These are phyloP conservation scores for Mesoligia furuncula DNA, from an alignment of 2,888 invertebrate species.

Conservation along the genomic window DNA sequence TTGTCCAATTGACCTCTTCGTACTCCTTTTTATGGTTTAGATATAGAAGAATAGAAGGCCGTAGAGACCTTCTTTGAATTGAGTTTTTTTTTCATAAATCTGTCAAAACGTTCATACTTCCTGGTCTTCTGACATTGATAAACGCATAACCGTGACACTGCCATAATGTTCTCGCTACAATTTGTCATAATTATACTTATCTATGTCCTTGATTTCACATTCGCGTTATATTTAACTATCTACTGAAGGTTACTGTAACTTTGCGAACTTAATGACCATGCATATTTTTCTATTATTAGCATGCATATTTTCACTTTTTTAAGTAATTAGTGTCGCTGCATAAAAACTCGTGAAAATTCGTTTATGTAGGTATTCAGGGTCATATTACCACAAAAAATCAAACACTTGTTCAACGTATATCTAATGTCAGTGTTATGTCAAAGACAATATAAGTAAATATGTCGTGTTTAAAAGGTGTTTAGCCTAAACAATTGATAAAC, in stretches of 20 bases:
- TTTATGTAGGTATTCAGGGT: neutral
- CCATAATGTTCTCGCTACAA: conserved; percentile 1
- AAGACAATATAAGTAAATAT: too few species aligned
- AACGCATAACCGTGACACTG: conserved; percentile 3
- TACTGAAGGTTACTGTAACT: conserved; percentile 28
- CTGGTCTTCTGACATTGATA: conserved; percentile 1
- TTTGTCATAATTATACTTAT: conserved; percentile 31
- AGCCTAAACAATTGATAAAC: too few species aligned
- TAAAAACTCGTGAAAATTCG: neutral
- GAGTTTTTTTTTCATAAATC: neutral
- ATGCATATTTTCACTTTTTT: conserved; percentile 9
- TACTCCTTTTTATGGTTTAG: neutral
- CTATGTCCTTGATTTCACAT: conserved; percentile 34
- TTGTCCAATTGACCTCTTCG: neutral
- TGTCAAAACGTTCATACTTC: conserved; percentile 9
- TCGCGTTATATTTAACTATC: neutral
- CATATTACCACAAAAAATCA: too few species aligned
- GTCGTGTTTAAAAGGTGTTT: too few species aligned
- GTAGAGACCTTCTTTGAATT: neutral
- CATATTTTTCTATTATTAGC: conserved; percentile 11
- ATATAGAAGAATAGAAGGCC: neutral
- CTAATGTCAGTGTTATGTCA: too few species aligned
- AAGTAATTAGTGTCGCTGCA: neutral
- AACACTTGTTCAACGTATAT: too few species aligned
- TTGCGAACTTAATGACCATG: conserved; percentile 1